Conservation (phyloP, 2,888 invertebrate genomes). For the Dynastes grantii region DNA sequence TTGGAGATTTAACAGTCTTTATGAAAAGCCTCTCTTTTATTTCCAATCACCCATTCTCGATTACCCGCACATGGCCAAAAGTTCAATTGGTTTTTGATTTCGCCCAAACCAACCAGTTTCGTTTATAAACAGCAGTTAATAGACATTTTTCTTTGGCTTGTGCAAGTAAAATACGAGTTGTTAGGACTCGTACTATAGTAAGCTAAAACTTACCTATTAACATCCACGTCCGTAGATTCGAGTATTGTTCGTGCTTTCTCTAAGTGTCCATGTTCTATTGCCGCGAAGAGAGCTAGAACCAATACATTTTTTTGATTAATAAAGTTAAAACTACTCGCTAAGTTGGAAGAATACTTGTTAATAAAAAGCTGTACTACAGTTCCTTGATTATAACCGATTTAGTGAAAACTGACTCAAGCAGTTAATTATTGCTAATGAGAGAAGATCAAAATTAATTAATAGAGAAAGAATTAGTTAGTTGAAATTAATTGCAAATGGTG, state of each 20-base stretch:
- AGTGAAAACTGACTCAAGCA: background rate
- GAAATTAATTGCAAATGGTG: background rate
- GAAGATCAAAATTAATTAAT: background rate
- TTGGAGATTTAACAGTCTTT: too few species aligned
- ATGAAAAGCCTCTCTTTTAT: too few species aligned
- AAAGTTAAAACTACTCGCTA: too few species aligned
- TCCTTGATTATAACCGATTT: background rate
- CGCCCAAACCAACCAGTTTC: too few species aligned
- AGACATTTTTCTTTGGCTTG: too few species aligned
- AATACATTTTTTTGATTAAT: constrained; percentile 58
- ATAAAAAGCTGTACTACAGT: background rate
- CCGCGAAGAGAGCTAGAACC: constrained; percentile 91
- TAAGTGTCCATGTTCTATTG: constrained; percentile 95
- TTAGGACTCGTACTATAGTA: too few species aligned
- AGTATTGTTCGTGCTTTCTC: constrained; percentile 93
- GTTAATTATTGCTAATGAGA: constrained; percentile 4
- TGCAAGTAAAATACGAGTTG: too few species aligned
- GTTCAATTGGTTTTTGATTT: too few species aligned
- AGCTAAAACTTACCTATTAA: constrained; percentile 84
- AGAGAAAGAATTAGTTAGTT: background rate
- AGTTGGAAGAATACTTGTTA: background rate
- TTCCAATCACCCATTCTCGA: too few species aligned
- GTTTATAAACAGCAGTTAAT: too few species aligned
- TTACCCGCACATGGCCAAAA: too few species aligned
- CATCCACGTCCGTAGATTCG: constrained; percentile 93